Evolutionary conservation across 2,113 vertebrate species (phyloP).

Genomic region (Gallinago media): DNA sequence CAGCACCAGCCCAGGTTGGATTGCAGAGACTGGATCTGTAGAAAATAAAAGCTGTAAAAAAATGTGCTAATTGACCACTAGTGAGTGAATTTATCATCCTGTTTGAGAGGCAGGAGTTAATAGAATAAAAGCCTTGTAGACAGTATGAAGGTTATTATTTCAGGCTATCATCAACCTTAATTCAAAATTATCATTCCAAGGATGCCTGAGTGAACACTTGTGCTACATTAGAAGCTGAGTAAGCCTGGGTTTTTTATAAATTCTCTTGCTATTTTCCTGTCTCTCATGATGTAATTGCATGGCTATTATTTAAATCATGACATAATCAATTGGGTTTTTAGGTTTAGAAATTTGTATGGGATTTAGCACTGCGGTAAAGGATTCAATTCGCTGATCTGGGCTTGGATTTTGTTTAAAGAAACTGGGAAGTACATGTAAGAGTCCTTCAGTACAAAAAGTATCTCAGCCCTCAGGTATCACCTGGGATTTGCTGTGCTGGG

Average conservation of each 20-base stretch:
- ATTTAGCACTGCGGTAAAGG: not conserved
- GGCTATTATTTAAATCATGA: not conserved
- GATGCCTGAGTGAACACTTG: constrained; percentile 23
- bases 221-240: constrained; percentile 13
- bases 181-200: constrained; percentile 50
- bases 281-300: not conserved
- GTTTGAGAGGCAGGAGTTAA: constrained; percentile 2
- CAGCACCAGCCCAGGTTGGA: not conserved
- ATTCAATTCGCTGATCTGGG: not conserved
- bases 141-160: constrained; percentile 18
- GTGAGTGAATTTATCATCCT: constrained; percentile 42
- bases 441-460: not conserved
- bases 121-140: constrained; percentile 39
- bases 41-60: not conserved
- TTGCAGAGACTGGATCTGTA: not conserved
- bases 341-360: not conserved
- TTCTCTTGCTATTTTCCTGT: not conserved
- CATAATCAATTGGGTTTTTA: not conserved
- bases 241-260: not conserved
- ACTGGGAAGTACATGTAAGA: not conserved
- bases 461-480: not conserved
- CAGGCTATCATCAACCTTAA: constrained; percentile 47
- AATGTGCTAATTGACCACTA: constrained; percentile 14
- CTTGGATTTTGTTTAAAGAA: not conserved
- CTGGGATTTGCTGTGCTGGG: not conserved